Evolutionary conservation across 2,888 invertebrate genomes (phyloP).

Genomic region (Tridacna crocea): DNA sequence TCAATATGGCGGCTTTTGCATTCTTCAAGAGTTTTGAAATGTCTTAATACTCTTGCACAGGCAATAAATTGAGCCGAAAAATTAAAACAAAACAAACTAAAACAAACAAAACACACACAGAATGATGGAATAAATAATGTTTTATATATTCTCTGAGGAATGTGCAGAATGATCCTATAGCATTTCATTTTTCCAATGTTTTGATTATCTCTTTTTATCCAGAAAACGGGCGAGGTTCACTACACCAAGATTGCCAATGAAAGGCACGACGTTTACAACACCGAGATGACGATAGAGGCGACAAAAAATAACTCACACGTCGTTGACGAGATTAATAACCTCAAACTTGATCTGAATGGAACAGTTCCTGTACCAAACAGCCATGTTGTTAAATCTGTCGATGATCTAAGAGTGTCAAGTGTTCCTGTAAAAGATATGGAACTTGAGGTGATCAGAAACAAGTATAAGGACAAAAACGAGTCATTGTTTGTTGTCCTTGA

Average conservation of each 20-base stretch:
- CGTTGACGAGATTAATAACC: slow-evolving; percentile 4
- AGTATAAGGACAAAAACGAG: not conserved
- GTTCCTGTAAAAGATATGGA: slow-evolving; percentile 17
- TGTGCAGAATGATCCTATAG: no score
- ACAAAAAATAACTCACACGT: not conserved
- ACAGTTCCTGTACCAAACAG: not conserved
- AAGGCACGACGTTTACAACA: slow-evolving; percentile 10
- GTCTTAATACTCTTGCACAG: no score
- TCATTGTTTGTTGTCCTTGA: slow-evolving; percentile 12
- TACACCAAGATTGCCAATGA: not conserved
- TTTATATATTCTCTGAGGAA: no score
- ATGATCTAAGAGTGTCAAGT: slow-evolving; percentile 5
- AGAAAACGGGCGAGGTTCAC: not conserved
- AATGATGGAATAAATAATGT: no score
- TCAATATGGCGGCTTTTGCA: no score
- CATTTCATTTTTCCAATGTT: no score
- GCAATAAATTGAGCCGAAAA: no score
- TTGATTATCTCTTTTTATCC: no score
- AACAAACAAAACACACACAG: no score
- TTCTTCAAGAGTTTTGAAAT: no score
- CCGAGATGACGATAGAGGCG: slow-evolving; percentile 5
- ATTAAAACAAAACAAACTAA: no score
- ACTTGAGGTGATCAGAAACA: not conserved
- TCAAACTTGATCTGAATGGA: slow-evolving; percentile 8
- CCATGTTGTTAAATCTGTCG: slow-evolving; percentile 8